These are phyloP conservation scores for Drosophila busckii DNA, from an alignment of 1,140 invertebrate species.

Conservation along the genomic window DNA sequence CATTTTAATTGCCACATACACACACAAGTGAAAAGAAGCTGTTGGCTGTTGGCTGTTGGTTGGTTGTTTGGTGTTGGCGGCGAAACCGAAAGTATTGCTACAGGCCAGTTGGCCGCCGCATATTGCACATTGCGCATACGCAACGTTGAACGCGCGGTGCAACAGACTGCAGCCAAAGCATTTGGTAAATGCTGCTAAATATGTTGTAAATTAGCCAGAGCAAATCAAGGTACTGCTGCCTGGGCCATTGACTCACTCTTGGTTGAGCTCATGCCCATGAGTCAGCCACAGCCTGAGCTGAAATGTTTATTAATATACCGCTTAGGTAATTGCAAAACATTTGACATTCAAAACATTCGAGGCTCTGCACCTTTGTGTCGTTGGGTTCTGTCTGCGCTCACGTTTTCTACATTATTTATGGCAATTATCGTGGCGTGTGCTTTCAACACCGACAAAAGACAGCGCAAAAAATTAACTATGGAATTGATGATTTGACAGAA, in stretches of 20 bases:
- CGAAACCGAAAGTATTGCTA: constrained; percentile 45
- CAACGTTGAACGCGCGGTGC: constrained; percentile 26
- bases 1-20: constrained; percentile 53
- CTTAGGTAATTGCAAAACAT: constrained; percentile 48
- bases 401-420: constrained; percentile 60
- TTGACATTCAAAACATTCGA: constrained; percentile 46
- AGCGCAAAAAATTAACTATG: constrained; percentile 15
- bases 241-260: constrained; percentile 57
- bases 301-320: constrained; percentile 52
- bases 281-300: constrained; percentile 21
- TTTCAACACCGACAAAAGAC: constrained; percentile 44
- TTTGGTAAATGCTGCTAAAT: constrained; percentile 21
- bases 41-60: too few relatives aligned
- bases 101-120: constrained; percentile 2
- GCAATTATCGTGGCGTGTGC: constrained; percentile 46
- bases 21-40: constrained; percentile 50
- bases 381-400: constrained; percentile 13
- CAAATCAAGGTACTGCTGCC: background rate
- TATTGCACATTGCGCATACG: constrained; percentile 29
- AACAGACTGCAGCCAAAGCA: constrained; percentile 37
- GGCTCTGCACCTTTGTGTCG: constrained; percentile 3
- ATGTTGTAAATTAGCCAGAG: constrained; percentile 11
- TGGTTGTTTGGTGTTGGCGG: too few relatives aligned
- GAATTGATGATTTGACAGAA: constrained; percentile 25
- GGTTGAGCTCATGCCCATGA: constrained; percentile 49